Evolutionary conservation across 1,140 invertebrate genomes (phyloP), one percentile per base, ranked within the genome.

Genomic region (Oedothorax gibbosus): DNA sequence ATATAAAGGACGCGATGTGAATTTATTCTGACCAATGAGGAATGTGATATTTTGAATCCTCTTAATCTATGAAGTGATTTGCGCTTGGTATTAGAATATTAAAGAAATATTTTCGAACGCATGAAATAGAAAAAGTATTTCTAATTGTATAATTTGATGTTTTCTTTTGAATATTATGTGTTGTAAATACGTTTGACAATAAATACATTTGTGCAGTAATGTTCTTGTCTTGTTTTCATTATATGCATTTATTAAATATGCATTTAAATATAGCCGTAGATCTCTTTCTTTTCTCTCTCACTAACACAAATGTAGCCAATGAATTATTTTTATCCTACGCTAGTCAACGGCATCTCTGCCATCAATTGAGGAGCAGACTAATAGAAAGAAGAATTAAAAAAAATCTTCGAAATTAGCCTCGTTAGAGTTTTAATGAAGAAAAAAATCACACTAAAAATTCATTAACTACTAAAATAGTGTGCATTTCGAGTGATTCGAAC

Each of bases 41-140:
- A 73, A 73, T 73, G 71, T 73, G 71, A 73, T 73, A 73, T 73
- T 69, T 73, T 18, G 20, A 73, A 54, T 73, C 71, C 71, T 73
- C 50, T n/a, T 73, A 15, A 8, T 7, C 57, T 11, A n/a, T 35
- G 49, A 69, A 49, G 9, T 12, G 9, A 69, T 7, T 21, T 69
- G 21, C 51, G 21, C 15, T 35, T 60, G 18, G n/a, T 50, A 5
- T 69, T 69, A 69, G 20, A 49, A 50, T 5, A 35, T 14, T 6
- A 11, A 50, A 50, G 11, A 69, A 49, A 15, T 69, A 49, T 69
- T 14, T 35, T 69, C 15, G 10, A 50, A 50, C 35, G 5, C 35
- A 15, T 8, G 20, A n/a, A 18, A 68, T 9, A 69, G 51, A 12
- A 49, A 49, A 49, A 8, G 20, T 69, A 14, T 49, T 69, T 49